Base-by-base conservation (phyloP, 1,140 invertebrate genomes). In the Ips typographus region DNA sequence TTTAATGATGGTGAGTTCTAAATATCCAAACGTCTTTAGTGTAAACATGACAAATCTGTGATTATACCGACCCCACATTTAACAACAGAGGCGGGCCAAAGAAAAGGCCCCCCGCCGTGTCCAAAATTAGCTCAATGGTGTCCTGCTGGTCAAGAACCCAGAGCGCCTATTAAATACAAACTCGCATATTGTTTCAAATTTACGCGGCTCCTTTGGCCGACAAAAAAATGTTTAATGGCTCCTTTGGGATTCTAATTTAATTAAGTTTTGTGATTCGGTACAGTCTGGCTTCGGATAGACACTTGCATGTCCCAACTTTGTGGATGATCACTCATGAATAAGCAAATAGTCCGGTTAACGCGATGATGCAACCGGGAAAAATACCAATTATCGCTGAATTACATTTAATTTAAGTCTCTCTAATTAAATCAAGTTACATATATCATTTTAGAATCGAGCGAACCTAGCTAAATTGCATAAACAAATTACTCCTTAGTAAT, bases 91-190 rank as follows among this genome's bases (percentile, higher is more conserved):
- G 70, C 72, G 72, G 72, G 60, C 69, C 72, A 40, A 57, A 63
- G 53, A 47, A 73, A 73, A 71, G 64, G 72, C 63, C 71, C 52
- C 77, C 76, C 64, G 74, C 72, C 64, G 72, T 41, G 73, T 56
- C 69, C 77, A 72, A 77, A 78, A 78, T 78, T 78, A 74, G 75
- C 72, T 77, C 76, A 78, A 78, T 78, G 76, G 74, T 62, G 68
- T 71, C 77, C 77, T 63, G 77, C 76, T 76, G 77, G 47, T 68
- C 44, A 22, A 62, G 65, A 56, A 70, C 73, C 74, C 73, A 60
- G 68, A 44, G 76, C 56, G 70, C 65, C 74, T 73, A 77, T 77
- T 77, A 77, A 75, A 68, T 64, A 76, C 75, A 75, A 77, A 76
- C 74, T 77, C 73, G 75, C 76, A 76, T 77, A 76, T 76, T 77